A percentile compares a stretch with the other conserved stretches of the same genome.
Conservation (phyloP, 1,140 invertebrate species). For the Protaetia brevitarsis region DNA sequence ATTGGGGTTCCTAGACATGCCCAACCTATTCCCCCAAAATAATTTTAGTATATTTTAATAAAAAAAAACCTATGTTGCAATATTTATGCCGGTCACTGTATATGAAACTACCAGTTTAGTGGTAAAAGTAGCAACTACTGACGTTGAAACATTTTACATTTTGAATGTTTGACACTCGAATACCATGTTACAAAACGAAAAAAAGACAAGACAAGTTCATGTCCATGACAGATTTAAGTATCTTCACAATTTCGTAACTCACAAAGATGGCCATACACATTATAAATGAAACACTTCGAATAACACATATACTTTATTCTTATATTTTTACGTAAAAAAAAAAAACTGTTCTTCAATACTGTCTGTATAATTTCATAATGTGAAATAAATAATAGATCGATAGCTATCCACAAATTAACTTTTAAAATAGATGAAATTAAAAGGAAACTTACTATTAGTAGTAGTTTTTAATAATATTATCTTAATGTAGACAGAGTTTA, state of each 20-base stretch:
- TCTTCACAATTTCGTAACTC: not conserved
- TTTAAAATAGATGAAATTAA: not conserved
- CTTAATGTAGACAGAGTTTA: slow-evolving; percentile 9
- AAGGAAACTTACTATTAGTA: not conserved
- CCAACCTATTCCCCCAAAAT: too few species aligned
- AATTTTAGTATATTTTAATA: too few species aligned
- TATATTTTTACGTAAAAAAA: not conserved
- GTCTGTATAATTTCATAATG: slow-evolving; percentile 10
- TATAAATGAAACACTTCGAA: slow-evolving; percentile 3
- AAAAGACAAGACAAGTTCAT: not conserved
- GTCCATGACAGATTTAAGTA: not conserved
- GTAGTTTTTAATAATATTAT: not conserved
- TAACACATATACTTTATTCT: slow-evolving; percentile 12
- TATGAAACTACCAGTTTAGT: too few species aligned
- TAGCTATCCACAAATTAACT: not conserved
- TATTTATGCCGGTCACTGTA: too few species aligned
- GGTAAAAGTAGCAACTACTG: too few species aligned
- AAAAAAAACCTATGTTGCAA: too few species aligned
- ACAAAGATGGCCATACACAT: not conserved
- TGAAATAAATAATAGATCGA: not conserved
- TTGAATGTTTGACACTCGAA: too few species aligned
- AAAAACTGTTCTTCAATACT: slow-evolving; percentile 10
- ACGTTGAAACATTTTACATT: too few species aligned
- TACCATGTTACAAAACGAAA: too few species aligned
- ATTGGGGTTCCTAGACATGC: too few species aligned